Evolutionary conservation across 1,140 invertebrate genomes (phyloP), one percentile per base, ranked within the genome.

Genomic region (Aplysia californica): DNA sequence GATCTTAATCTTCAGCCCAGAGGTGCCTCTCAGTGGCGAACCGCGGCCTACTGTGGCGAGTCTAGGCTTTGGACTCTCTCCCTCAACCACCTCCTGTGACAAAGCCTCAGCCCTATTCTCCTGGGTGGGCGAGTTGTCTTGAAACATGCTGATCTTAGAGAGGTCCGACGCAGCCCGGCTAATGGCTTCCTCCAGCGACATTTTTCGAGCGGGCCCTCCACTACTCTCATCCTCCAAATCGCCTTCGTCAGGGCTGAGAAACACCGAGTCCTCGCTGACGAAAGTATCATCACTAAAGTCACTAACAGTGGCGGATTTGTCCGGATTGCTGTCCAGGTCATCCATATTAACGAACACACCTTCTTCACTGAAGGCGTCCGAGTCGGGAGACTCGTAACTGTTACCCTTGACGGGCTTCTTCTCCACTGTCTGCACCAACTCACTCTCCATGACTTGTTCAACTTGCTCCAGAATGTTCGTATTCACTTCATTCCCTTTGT

Each of bases 311-410:
- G 50, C 31, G 29, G 75, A 80, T 50, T 75, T 80, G 6, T 75
- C 74, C 15, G 38, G 70, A 2, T 31, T 41, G 26, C 67, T 50
- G 21, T 76, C 76, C 20, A 6, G 6, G 26, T 61, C 58, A 10
- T 26, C 58, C 76, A 81, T 79, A 75, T 87, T 87, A 18, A 86
- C 81, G 77, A 83, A 87, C 39, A 87, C 75, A 10, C 85, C 84
- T 64, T 84, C 84, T 35, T 85, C 84, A 68, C 80, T 83, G 6
- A 74, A 74, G 20, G 70, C 65, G 64, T 85, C 81, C 2, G 80
- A 80, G 55, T 80, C 80, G 15, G 73, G 74, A 3, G 74, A 75
- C 58, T 78, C 73, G 59, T 21, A 66, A 2, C 41, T 66, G 29
- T 10, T 21, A 61, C 55, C 18, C 2, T 31, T 56, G 5, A 5